Base-by-base conservation (phyloP, 2,797 vertebrate genomes). In the Paguma larvata region DNA sequence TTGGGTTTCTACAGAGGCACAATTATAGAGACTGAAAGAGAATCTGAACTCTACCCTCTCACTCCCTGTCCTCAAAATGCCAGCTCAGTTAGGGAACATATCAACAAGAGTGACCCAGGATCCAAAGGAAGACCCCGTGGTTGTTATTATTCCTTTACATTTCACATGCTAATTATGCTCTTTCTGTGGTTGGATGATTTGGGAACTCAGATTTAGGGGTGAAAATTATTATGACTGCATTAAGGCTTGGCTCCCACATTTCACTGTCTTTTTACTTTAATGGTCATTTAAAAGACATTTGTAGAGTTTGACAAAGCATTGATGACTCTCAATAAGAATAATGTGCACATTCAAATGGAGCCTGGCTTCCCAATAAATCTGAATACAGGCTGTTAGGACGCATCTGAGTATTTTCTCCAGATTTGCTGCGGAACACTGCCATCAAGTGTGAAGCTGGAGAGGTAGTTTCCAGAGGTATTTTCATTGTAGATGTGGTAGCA, bases 341-440 rank as follows among this genome's bases (percentile, higher is more conserved):
- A 97, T 80, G 88, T 85, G 85, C 93, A 97, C 94, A 96, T 97
- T 97, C 95, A 83, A 16, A 96, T 88, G 16, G 77, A 98, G 85
- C 96, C 89, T 95, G 97, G 94, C 86, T 97, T 97, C 59, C 92
- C 84, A 84, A 97, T 96, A 98, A 98, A 98, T 51, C 14, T n/a
- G 68, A 94, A 91, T 85, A 18, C 86, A 88, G 48, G 48, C 38
- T 68, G 7, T n/a, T 84, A 75, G 94, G 85, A 70, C 7, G 2
- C 18, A 63, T 38, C 11, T 51, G 59, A 51, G 86, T 41, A 9
- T 38, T 30, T 96, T 65, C 80, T 91, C 51, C 27, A 89, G 95
- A 98, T 98, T 98, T 96, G 98, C 98, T 98, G 98, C 95, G 96
- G 95, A 98, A 98, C 94, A 98, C 98, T 98, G 98, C 98, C 98